Evolutionary conservation across 92 coral and sea anemone species (phyloP), one percentile per base, ranked within the genome.

Genomic region (Phenganax marumi): DNA sequence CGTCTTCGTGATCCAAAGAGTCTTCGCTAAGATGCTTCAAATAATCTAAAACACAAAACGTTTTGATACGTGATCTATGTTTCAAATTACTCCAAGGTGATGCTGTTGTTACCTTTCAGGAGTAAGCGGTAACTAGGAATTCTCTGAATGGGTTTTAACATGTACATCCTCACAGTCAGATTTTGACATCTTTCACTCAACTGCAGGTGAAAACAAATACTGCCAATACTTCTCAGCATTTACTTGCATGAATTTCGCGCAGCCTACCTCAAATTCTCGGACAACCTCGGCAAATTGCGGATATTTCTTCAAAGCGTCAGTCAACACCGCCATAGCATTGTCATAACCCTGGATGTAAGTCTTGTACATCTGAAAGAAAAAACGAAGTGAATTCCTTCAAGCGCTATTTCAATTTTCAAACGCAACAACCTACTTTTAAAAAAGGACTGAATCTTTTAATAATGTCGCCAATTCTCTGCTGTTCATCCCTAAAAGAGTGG

Each of bases 91-190:
- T 33, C 3, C 43, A 33, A 33, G 2, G 43, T 33, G 5, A 33
- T 33, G 2, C 2, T 33, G 2, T 33, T 5, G 43, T 90, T 79
- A 96, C 99, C 99, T 56, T 77, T 96, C 11, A 96, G 86, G 16
- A 96, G 79, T 25, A 96, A 90, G 83, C 99, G 90, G 77, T 96
- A 96, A 77, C 99, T 96, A 58, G 99, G 99, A 83, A 96, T 92
- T 81, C 99, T 85, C 58, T 96, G 99, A 13, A 96, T 97, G 16
- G 99, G 98, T 85, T 96, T 96, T 61, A 96, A 79, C 97, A 92
- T 96, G 80, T 90, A 96, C 19, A 97, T 81, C 12, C 88, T 87
- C 19, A 96, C 81, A 68, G 84, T 84, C 73, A 96, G 88, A 55
- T 92, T 92, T 1, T 90, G 88, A 71, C 99, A 96, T 50, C 87